Conservation (phyloP, 1,140 invertebrate genomes). For the Papilio polyxenes region DNA sequence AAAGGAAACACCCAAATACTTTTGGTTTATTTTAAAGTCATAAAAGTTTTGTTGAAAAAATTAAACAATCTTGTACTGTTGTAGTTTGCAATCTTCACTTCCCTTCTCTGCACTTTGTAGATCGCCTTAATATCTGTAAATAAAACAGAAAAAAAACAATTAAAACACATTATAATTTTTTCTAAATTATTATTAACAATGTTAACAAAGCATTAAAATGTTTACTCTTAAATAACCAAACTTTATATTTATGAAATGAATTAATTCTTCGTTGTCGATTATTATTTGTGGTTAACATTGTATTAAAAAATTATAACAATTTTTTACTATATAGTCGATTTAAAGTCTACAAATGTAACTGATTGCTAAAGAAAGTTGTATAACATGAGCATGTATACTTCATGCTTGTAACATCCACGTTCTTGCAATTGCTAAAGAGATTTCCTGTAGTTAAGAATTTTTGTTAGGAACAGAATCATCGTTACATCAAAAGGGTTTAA, state of each 20-base stretch:
- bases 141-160: no score
- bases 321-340: neutral
- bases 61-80: neutral
- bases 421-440: constrained; percentile 28
- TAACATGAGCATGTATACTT: neutral
- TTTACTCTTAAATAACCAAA: no score
- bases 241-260: no score
- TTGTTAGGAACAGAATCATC: neutral
- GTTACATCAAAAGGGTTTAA: neutral
- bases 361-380: neutral
- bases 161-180: no score
- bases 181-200: no score
- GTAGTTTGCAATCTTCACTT: neutral
- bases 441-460: constrained; percentile 22
- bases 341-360: neutral
- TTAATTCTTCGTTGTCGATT: no score
- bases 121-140: no score
- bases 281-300: no score
- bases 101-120: neutral
- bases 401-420: constrained; percentile 8
- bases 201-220: no score
- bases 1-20: constrained; percentile 22
- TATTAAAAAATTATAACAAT: neutral
- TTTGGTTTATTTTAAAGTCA: constrained; percentile 27
- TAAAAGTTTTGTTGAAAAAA: neutral